Evolutionary conservation across 1,140 invertebrate genomes (phyloP).

Genomic region (Amphibalanus amphitrite): DNA sequence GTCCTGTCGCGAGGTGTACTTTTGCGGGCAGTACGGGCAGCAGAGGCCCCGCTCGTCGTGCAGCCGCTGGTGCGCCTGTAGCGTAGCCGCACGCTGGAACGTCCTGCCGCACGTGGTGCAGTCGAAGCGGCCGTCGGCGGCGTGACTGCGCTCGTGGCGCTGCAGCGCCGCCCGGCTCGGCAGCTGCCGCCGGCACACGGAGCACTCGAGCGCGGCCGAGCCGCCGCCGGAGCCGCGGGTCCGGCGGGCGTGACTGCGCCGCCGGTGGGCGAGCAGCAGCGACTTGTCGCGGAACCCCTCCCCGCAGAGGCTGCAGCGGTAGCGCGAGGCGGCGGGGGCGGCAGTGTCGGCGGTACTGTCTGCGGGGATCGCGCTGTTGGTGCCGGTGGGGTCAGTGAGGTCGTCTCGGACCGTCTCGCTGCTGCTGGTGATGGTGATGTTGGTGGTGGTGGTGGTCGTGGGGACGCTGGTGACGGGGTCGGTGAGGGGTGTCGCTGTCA

Average conservation of each 20-base stretch:
- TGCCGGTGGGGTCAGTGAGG: too few species aligned
- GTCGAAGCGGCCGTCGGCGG: not conserved
- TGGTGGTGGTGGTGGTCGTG: too few species aligned
- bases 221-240: too few species aligned
- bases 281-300: not conserved
- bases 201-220: not conserved
- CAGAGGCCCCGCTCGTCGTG: not conserved
- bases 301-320: not conserved
- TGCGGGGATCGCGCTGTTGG: too few species aligned
- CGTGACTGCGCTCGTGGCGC: not conserved
- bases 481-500: not conserved
- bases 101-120: not conserved
- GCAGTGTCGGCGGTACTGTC: too few species aligned
- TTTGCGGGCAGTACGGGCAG: not conserved
- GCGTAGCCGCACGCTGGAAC: not conserved
- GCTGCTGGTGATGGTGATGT: not conserved
- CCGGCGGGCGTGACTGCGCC: not conserved
- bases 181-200: not conserved
- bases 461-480: too few species aligned
- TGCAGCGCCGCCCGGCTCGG: not conserved
- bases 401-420: too few species aligned
- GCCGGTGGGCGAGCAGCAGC: not conserved
- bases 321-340: not conserved
- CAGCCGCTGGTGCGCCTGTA: not conserved
- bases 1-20: not conserved